phyloP scores from a whole-genome alignment of 2,797 vertebrate genomes.

The Leptodactylus fallax region DNA sequence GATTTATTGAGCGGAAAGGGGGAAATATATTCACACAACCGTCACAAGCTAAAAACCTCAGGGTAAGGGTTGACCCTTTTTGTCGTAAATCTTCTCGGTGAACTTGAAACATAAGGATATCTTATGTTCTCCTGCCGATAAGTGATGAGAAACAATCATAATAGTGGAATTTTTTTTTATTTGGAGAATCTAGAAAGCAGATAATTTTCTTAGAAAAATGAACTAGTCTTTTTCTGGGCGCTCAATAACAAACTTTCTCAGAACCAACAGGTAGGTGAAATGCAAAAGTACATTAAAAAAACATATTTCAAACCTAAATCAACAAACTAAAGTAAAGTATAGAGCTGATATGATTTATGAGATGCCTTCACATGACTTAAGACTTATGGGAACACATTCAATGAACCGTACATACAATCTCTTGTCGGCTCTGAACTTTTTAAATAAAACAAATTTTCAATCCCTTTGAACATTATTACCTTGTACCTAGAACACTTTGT shows the following conservation, averaged over 20 bases:
- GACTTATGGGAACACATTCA: constrained; percentile 40
- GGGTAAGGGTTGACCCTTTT: constrained; percentile 48
- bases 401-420: constrained; percentile 45
- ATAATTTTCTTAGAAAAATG: constrained; percentile 18
- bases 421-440: constrained; percentile 38
- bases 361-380: constrained; percentile 32
- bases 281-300: constrained; percentile 47
- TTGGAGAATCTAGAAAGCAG: constrained; percentile 4
- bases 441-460: constrained; percentile 51
- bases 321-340: constrained; percentile 35
- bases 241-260: constrained; percentile 14
- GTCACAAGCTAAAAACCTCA: constrained; percentile 37
- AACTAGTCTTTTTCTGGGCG: background rate
- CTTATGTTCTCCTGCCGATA: constrained; percentile 34
- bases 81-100: constrained; percentile 37
- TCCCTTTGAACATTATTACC: constrained; percentile 50
- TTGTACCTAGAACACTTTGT: constrained; percentile 41
- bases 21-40: constrained; percentile 35
- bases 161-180: background rate
- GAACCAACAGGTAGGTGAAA: constrained; percentile 51
- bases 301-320: constrained; percentile 53
- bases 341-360: constrained; percentile 49
- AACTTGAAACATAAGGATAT: constrained; percentile 54
- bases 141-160: constrained; percentile 43
- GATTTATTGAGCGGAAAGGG: constrained; percentile 1